Evolutionary conservation across 2,888 invertebrate genomes (phyloP), one percentile per base, ranked within the genome.

Genomic region (Plagiodera versicolora): DNA sequence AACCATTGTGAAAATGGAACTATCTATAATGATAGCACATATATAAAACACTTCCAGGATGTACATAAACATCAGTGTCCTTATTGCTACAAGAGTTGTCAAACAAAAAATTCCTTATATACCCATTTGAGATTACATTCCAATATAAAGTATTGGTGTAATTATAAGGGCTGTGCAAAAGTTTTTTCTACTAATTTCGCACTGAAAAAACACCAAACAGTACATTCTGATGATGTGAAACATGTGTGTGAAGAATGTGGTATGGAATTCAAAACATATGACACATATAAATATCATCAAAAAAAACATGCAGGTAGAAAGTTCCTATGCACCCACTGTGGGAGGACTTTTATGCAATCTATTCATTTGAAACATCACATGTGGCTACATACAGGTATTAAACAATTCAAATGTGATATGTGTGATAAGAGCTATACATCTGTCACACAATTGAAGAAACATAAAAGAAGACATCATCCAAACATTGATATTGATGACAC

Each of bases 311-410:
- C 45, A 2, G 71, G 68, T 0, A 60, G 64, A 9, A 63, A 67
- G 14, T 65, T 70, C 54, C 47, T 70, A 20, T 73, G 73, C 50
- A 64, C 67, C 8, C 57, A 67, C 14, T 73, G 73, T 35, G 72
- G 72, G 5, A 64, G 64, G 48, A 60, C 67, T 1, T 73, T 71
- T 46, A 64, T 71, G 49, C 71, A 70, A 48, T 54, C 67, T 1
- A 67, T 67, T 11, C 71, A 73, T 58, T 61, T 75, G 9, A 72
- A 71, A 47, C 63, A 69, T 5, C 75, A 75, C 56, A 69, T 71
- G 71, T 72, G 70, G 67, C 56, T 66, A 5, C 73, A 74, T 52
- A 70, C 68, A 5, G 74, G 73, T 0, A 60, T 69, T 4, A 75
- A 74, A 57, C 70, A 69, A 11, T 72, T 72, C 56, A 62, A 60